These are phyloP conservation scores for Nowickia ferox DNA, from an alignment of 2,888 invertebrate genomes.

Conservation along the genomic window DNA sequence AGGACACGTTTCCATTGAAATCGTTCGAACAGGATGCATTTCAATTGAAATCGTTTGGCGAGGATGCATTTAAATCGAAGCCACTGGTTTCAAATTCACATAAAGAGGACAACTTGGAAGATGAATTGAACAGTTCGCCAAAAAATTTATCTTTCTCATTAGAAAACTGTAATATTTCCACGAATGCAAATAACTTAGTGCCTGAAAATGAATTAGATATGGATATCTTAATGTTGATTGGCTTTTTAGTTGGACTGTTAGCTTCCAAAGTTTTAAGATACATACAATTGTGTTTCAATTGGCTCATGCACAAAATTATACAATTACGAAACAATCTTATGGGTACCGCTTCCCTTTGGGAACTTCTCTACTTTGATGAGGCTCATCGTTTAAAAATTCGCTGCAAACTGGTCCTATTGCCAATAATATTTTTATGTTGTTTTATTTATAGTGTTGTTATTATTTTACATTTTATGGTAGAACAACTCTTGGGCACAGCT, in stretches of 20 bases:
- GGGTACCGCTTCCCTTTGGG: conserved; percentile 74
- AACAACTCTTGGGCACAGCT: conserved; percentile 65
- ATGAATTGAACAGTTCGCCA: conserved; percentile 39
- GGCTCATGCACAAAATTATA: conserved; percentile 75
- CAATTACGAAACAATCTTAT: conserved; percentile 74
- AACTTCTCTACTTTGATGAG: conserved; percentile 77
- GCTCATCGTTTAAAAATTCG: conserved; percentile 72
- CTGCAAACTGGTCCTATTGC: conserved; percentile 76
- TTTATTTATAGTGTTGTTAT: conserved; percentile 75
- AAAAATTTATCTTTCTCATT: conserved; percentile 47
- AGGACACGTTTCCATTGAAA: too few species aligned
- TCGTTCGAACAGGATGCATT: too few species aligned
- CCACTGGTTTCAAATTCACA: conserved; percentile 47
- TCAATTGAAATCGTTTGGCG: not conserved
- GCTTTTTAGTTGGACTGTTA: conserved; percentile 75
- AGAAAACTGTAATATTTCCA: not conserved
- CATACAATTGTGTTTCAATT: conserved; percentile 75
- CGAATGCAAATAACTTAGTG: not conserved
- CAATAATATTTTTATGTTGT: conserved; percentile 74
- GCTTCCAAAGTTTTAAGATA: conserved; percentile 75
- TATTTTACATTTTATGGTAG: conserved; percentile 71
- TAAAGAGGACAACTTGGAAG: conserved; percentile 44
- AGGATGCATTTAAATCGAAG: conserved; percentile 49
- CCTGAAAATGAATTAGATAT: conserved; percentile 61
- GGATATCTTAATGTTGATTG: conserved; percentile 77